Percentiles rank a stretch among this genome's conserved stretches.
phyloP scores from a whole-genome alignment of 2,113 vertebrate genomes.

The Narcine bancroftii region DNA sequence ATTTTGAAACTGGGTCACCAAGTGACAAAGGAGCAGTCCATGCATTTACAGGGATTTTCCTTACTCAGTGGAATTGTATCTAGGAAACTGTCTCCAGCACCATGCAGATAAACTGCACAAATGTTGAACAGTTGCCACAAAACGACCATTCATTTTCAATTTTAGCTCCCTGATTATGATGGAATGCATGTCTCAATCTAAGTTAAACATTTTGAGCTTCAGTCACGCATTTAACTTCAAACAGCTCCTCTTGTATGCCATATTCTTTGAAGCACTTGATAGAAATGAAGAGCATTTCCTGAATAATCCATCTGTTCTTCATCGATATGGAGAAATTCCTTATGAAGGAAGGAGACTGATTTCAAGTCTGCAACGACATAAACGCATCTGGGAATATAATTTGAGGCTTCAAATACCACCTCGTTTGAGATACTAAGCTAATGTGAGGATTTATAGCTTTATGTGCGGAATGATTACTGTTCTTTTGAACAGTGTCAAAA shows the following conservation, averaged over 20 bases:
- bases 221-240: constrained; percentile 24
- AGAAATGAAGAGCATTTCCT: not conserved
- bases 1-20: not conserved
- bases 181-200: constrained; percentile 7
- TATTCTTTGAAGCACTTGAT: constrained; percentile 9
- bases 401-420: not conserved
- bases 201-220: not conserved
- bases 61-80: not conserved
- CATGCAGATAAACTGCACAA: not conserved
- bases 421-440: not conserved
- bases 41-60: not conserved
- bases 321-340: not conserved
- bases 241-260: not conserved
- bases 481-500: not conserved
- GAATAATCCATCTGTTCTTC: constrained; percentile 24
- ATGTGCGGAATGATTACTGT: not conserved
- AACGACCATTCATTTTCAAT: not conserved
- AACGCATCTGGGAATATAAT: not conserved
- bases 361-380: not conserved
- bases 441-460: not conserved
- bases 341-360: not conserved
- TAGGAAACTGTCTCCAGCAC: not conserved
- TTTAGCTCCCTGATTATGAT: not conserved
- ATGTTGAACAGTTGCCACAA: not conserved
- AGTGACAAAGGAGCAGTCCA: not conserved